Evolutionary conservation across 1,140 invertebrate species (phyloP), one percentile per base, ranked within the genome.

Genomic region (Kradibia gibbosae): DNA sequence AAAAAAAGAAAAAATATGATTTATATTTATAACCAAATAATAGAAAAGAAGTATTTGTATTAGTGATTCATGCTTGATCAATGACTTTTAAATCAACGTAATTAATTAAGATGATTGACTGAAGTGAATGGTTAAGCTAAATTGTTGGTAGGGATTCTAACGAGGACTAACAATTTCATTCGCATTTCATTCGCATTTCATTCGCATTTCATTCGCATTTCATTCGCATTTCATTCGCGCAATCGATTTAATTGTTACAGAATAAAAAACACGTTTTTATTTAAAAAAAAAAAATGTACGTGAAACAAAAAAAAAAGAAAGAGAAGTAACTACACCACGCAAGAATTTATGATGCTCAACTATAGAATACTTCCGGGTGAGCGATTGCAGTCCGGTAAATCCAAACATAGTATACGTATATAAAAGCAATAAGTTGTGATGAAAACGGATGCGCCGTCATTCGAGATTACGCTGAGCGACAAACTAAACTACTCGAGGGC

Each of bases 241-340:
- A n/a, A n/a, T n/a, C n/a, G n/a, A n/a, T 55, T 10, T n/a, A 55
- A 55, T 55, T n/a, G 2, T n/a, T n/a, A n/a, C 53, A 11, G 3
- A 55, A 25, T 55, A 55, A n/a, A 55, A 17, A 55, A n/a, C 53
- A 55, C 53, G n/a, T 55, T 55, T 55, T 55, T n/a, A n/a, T n/a
- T 25, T n/a, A n/a, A n/a, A n/a, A n/a, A n/a, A n/a, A n/a, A n/a
- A n/a, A n/a, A n/a, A n/a, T n/a, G n/a, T n/a, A n/a, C n/a, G n/a
- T n/a, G n/a, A n/a, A n/a, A n/a, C n/a, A n/a, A n/a, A n/a, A n/a
- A n/a, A n/a, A n/a, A n/a, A n/a, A n/a, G n/a, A n/a, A n/a, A n/a
- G n/a, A n/a, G n/a, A n/a, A n/a, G n/a, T n/a, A 55, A n/a, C 53
- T 5, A 11, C 53, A 55, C 10, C 25, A n/a, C 53, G 22, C 22